phyloP scores from a whole-genome alignment of 2,888 invertebrate species.

The Napeogenes sylphis region DNA sequence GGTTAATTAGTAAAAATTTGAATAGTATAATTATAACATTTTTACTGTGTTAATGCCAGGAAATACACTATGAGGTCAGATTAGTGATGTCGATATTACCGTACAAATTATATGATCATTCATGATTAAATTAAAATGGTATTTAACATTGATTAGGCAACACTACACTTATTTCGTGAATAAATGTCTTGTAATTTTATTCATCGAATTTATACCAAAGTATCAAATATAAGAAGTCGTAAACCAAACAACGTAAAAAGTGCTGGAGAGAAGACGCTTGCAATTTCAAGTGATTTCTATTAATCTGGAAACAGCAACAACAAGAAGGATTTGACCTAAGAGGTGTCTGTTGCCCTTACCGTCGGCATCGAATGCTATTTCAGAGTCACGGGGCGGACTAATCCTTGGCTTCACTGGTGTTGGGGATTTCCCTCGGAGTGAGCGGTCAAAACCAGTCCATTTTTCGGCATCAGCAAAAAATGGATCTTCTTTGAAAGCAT shows the following conservation, averaged over 20 bases:
- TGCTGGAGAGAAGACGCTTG: constrained; percentile 30
- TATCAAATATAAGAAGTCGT: constrained; percentile 6
- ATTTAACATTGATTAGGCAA: constrained; percentile 4
- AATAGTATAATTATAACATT: too few species aligned
- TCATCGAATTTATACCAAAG: constrained; percentile 40
- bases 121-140: too few species aligned
- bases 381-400: constrained; percentile 82
- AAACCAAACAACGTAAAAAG: constrained; percentile 19
- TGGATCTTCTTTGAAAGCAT: constrained; percentile 71
- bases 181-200: constrained; percentile 52
- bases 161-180: constrained; percentile 46
- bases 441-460: constrained; percentile 77
- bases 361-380: constrained; percentile 85
- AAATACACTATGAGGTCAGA: too few species aligned
- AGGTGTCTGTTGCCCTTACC: constrained; percentile 79
- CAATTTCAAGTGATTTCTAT: constrained; percentile 16
- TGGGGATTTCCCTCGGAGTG: constrained; percentile 79
- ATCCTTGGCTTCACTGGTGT: constrained; percentile 85
- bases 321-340: constrained; percentile 33
- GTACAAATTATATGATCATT: too few species aligned
- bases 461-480: constrained; percentile 75
- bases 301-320: constrained; percentile 22
- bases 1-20: too few species aligned
- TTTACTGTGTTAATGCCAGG: too few species aligned
- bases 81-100: too few species aligned